phyloP scores from a whole-genome alignment of 1,140 invertebrate genomes.

The Cylas formicarius region DNA sequence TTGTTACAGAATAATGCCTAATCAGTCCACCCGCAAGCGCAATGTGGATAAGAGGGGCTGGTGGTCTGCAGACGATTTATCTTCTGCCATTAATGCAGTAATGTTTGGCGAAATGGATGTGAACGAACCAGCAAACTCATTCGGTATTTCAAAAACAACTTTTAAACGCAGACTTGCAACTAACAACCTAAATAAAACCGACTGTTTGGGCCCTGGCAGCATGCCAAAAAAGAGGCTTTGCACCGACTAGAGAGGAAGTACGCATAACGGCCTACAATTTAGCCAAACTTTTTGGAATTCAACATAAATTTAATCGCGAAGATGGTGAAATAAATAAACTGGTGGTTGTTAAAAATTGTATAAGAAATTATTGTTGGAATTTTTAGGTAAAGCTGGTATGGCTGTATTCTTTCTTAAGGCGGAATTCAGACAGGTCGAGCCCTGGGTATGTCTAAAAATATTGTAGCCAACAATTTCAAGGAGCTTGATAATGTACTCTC shows the following conservation, averaged over 20 bases:
- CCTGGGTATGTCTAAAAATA: slow-evolving; percentile 28
- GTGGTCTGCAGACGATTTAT: no score
- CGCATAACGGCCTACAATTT: slow-evolving; percentile 5
- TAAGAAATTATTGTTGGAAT: background rate
- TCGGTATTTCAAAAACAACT: slow-evolving; percentile 1
- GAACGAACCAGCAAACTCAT: no score
- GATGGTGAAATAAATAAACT: no score
- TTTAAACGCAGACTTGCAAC: slow-evolving; percentile 1
- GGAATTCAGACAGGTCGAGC: slow-evolving; percentile 18
- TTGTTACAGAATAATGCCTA: no score
- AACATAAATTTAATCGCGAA: slow-evolving; percentile 12
- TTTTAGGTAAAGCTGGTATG: slow-evolving; percentile 4
- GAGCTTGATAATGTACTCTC: slow-evolving; percentile 12
- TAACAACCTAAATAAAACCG: slow-evolving; percentile 1
- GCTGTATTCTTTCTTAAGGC: background rate
- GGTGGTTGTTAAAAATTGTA: no score
- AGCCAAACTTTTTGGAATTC: slow-evolving; percentile 1
- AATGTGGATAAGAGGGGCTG: no score
- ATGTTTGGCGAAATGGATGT: no score
- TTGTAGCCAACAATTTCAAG: slow-evolving; percentile 21
- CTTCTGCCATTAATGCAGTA: no score
- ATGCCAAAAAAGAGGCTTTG: slow-evolving; percentile 5
- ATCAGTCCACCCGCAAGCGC: no score
- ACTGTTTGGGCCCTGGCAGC: slow-evolving; percentile 4
- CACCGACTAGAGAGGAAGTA: slow-evolving; percentile 1